Evolutionary conservation across 92 coral and sea anemone species (phyloP).

Genomic region (Montipora capitata): DNA sequence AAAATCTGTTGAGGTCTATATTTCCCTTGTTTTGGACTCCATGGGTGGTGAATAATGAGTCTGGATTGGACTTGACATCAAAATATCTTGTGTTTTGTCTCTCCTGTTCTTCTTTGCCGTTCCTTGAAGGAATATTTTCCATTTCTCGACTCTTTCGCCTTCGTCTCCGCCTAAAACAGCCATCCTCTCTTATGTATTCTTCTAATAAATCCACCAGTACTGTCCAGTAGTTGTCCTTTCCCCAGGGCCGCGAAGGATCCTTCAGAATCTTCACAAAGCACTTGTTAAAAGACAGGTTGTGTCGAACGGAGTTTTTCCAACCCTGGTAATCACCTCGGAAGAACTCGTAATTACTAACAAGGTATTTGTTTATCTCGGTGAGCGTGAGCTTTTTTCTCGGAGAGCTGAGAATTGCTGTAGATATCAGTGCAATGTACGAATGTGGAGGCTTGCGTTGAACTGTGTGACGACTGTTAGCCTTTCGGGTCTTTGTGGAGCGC

Average conservation of each 20-base stretch:
- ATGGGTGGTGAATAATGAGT: not conserved
- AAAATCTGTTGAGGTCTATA: slow-evolving; percentile 51
- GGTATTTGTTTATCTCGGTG: slow-evolving; percentile 96
- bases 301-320: slow-evolving; percentile 99
- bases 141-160: slow-evolving; percentile 78
- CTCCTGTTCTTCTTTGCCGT: not conserved
- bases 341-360: slow-evolving; percentile 91
- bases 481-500: slow-evolving; percentile 12
- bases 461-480: slow-evolving; percentile 18
- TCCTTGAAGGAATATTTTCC: not conserved
- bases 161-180: slow-evolving; percentile 92
- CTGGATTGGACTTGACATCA: slow-evolving; percentile 13
- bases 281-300: slow-evolving; percentile 97
- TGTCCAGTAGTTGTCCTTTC: slow-evolving; percentile 99
- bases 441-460: slow-evolving; percentile 94
- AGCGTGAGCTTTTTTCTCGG: slow-evolving; percentile 94
- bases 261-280: slow-evolving; percentile 96
- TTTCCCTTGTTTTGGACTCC: slow-evolving; percentile 38
- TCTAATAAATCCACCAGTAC: slow-evolving; percentile 85
- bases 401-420: slow-evolving; percentile 97
- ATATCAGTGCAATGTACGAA: slow-evolving; percentile 96
- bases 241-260: slow-evolving; percentile 99
- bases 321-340: slow-evolving; percentile 97
- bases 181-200: slow-evolving; percentile 94
- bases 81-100: slow-evolving; percentile 11